Evolutionary conservation across 1,140 invertebrate genomes (phyloP).

Genomic region (Zaprionus capensis): DNA sequence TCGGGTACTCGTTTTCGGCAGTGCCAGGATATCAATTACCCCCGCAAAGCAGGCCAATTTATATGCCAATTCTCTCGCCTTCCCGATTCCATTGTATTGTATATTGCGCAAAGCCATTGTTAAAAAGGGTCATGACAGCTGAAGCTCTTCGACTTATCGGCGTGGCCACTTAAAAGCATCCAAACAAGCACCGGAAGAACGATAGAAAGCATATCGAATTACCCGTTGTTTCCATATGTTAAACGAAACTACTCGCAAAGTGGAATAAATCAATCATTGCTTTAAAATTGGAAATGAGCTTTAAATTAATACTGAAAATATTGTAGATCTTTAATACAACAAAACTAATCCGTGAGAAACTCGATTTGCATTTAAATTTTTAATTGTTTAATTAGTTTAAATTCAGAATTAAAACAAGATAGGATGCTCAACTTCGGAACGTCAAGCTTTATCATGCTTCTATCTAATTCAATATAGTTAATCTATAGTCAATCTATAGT

Average conservation of each 20-base stretch:
- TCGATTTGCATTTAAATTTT: no score
- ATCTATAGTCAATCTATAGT: no score
- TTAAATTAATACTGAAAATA: no score
- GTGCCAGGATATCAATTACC: constrained; percentile 71
- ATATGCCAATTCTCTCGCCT: constrained; percentile 60
- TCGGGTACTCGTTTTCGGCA: constrained; percentile 21
- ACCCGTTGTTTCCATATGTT: constrained; percentile 17
- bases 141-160: constrained; percentile 34
- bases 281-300: no score
- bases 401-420: no score
- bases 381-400: no score
- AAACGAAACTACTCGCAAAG: constrained; percentile 18
- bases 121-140: constrained; percentile 36
- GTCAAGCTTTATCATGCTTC: no score
- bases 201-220: constrained; percentile 30
- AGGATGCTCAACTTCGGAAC: no score
- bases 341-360: no score
- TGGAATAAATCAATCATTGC: no score
- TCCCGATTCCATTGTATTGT: constrained; percentile 35
- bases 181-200: constrained; percentile 4
- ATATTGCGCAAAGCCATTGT: constrained; percentile 32
- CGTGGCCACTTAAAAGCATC: constrained; percentile 27
- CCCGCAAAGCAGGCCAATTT: constrained; percentile 72
- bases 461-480: no score
- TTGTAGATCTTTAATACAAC: no score